A percentile compares a stretch with the other conserved stretches of the same genome.
Conservation (phyloP, 37 sponge, comb jelly and placozoan species). For the Tethya wilhelma region DNA sequence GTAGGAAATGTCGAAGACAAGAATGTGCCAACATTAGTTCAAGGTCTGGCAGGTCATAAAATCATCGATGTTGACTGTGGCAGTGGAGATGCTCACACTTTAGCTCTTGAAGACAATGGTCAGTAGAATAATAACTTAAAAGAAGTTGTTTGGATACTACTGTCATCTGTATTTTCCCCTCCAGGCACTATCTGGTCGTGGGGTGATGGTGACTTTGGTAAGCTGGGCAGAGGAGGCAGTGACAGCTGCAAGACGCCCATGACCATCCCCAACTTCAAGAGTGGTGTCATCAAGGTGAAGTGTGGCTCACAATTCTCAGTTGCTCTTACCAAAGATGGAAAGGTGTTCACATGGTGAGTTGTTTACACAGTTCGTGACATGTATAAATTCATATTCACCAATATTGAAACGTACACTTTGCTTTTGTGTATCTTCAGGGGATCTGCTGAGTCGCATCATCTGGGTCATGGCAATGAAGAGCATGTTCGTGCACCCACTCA, state of each 20-base stretch:
- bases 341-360: constrained; percentile 82
- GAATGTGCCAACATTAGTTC: constrained; percentile 76
- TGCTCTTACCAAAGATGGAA: constrained; percentile 78
- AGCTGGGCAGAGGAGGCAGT: constrained; percentile 77
- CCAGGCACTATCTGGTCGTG: constrained; percentile 88
- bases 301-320: constrained; percentile 85
- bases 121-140: constrained; percentile 9
- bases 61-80: constrained; percentile 80
- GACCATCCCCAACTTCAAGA: constrained; percentile 22
- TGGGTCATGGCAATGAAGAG: constrained; percentile 73
- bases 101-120: constrained; percentile 86
- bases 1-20: constrained; percentile 81
- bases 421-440: constrained; percentile 69
- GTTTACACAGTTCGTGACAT: too few species aligned
- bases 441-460: constrained; percentile 59
- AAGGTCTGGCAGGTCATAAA: constrained; percentile 53
- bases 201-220: constrained; percentile 91
- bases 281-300: constrained; percentile 39
- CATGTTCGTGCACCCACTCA: constrained; percentile 49
- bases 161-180: not conserved
- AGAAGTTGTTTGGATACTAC: not conserved
- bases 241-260: constrained; percentile 62
- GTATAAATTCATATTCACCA: too few species aligned
- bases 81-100: constrained; percentile 90
- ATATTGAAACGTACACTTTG: too few species aligned